These are phyloP conservation scores for Falco novaeseelandiae DNA, from an alignment of 2,797 vertebrate genomes.

Conservation along the genomic window DNA sequence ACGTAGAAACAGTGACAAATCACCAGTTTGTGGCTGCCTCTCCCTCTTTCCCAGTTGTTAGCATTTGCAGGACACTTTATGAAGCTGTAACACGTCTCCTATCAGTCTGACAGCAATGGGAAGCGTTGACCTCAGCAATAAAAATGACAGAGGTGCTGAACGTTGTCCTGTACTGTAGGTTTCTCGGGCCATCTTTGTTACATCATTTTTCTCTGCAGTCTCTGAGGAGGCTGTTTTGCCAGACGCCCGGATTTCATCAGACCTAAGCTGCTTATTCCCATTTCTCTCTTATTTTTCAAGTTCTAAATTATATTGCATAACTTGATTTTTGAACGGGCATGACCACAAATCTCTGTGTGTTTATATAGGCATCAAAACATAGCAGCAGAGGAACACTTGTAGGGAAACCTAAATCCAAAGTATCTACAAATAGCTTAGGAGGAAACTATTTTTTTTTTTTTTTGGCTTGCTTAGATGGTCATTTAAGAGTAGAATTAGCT, in stretches of 20 bases:
- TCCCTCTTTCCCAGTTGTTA: neutral
- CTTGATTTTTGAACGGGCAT: neutral
- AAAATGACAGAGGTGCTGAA: neutral
- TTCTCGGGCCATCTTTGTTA: neutral
- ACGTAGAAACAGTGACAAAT: neutral
- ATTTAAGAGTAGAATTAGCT: neutral
- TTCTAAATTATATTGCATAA: constrained; percentile 18
- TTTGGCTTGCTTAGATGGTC: neutral
- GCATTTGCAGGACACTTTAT: neutral
- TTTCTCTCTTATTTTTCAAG: constrained; percentile 15
- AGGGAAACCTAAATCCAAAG: neutral
- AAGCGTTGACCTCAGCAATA: neutral
- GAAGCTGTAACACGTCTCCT: neutral
- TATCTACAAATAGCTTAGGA: neutral
- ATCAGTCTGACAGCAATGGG: neutral
- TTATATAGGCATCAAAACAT: neutral
- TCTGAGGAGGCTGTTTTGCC: neutral
- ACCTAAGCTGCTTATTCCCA: constrained; percentile 18
- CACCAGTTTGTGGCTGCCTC: neutral
- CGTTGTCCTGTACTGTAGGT: neutral
- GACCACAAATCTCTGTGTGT: neutral
- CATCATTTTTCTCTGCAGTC: neutral
- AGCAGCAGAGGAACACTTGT: neutral
- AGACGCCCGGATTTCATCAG: constrained; percentile 27
- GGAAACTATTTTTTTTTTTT: neutral